Base-by-base conservation (phyloP, 2,888 invertebrate species). In the Drosophila gaucha region DNA sequence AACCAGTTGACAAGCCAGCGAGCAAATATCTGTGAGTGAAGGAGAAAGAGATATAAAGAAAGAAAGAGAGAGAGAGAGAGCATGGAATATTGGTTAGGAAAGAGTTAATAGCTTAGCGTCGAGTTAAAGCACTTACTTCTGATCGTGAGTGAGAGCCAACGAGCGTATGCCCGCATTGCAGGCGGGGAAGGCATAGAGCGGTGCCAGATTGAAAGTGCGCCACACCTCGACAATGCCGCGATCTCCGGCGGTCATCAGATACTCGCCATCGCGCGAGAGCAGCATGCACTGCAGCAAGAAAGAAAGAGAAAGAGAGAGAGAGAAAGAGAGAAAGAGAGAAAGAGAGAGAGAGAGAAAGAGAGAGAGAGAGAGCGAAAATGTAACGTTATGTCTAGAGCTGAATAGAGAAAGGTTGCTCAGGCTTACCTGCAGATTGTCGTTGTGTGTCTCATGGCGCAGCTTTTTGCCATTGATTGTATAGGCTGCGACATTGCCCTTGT, bases 181-280 rank as follows among this genome's bases (percentile, higher is more conserved):
- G 65, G 97, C 96, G 88, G 99, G 99, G 93, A 98, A 99, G 78
- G 99, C 98, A 93, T 99, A 99, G 12, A 99, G 95, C 83, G 98
- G 95, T 82, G 98, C 97, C 85, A 99, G 94, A 90, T 98, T 99
- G 93, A 98, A 98, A 57, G 99, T 97, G 90, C 99, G 94, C 98
- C 99, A 98, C 73, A 99, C 98, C 93, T 99, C 98, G 80, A 99
- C 99, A 82, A 98, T 97, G 73, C 99, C 99, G 90, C 96, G 96
- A 91, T 98, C 98, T 14, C 99, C 99, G 73, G 98, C 99, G 82
- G 98, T 96, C 95, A 99, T 97, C 92, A 99, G 94, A 93, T 99
- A 99, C 93, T 99, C 99, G 75, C 99, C 99, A 93, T 99, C 99
- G 60, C 99, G 96, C 77, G 98, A 99, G 90, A 99, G 93, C 89